These are phyloP conservation scores for Adelges cooleyi DNA, from an alignment of 1,140 invertebrate genomes.

Conservation along the genomic window DNA sequence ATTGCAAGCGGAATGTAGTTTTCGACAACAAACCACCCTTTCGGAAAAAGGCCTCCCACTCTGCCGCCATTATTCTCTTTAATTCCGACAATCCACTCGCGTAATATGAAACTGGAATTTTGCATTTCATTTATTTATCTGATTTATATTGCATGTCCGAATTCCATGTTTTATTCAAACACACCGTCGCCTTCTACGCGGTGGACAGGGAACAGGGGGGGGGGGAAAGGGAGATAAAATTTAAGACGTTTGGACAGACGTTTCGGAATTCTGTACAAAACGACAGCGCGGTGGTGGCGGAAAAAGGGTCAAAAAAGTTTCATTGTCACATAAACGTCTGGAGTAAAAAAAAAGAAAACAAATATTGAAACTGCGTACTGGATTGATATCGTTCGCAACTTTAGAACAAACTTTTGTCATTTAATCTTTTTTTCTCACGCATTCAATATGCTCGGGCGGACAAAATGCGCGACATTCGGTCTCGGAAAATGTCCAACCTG, in stretches of 20 bases:
- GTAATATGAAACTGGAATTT: constrained; percentile 4
- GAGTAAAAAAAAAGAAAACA: not conserved
- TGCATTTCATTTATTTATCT: not conserved
- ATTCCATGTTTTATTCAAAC: constrained; percentile 3
- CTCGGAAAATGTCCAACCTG: too few species aligned
- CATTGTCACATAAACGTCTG: constrained; percentile 5
- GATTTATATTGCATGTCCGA: not conserved
- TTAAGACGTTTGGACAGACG: not conserved
- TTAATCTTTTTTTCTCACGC: not conserved
- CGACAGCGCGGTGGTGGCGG: not conserved
- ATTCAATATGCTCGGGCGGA: too few species aligned
- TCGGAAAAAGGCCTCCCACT: too few species aligned
- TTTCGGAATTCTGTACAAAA: not conserved
- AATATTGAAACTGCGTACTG: not conserved
- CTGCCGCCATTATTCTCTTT: constrained; percentile 4
- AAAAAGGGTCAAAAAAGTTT: constrained; percentile 8
- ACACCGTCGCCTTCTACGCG: not conserved
- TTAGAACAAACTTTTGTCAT: constrained; percentile 11
- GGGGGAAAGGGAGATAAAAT: not conserved
- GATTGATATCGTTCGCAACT: constrained; percentile 2
- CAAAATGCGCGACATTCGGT: too few species aligned
- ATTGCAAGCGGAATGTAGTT: not conserved
- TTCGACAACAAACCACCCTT: not conserved
- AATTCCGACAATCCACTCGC: not conserved
- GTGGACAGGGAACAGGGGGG: too few species aligned